These are phyloP conservation scores for Amyelois transitella DNA, from an alignment of 1,140 invertebrate genomes.

Conservation along the genomic window DNA sequence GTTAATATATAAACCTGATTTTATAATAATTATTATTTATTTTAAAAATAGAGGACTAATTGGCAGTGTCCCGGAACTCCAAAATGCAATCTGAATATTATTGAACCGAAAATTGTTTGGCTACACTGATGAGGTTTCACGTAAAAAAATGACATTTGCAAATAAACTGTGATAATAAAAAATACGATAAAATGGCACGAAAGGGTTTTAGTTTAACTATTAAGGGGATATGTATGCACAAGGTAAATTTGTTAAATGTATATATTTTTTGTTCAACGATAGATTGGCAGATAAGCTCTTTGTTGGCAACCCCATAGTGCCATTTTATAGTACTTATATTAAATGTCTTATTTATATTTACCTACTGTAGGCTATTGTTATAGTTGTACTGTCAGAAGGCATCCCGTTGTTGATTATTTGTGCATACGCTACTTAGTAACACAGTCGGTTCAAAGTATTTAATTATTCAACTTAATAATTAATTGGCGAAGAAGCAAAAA, in stretches of 20 bases:
- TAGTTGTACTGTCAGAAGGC: slow-evolving; percentile 72
- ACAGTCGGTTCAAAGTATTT: slow-evolving; percentile 62
- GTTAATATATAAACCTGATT: background rate
- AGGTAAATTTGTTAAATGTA: background rate
- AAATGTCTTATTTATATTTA: slow-evolving; percentile 50
- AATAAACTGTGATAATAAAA: slow-evolving; percentile 18
- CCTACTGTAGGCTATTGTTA: slow-evolving; percentile 63
- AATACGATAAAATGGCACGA: slow-evolving; percentile 14
- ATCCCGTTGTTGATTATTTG: slow-evolving; percentile 63
- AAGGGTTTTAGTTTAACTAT: background rate
- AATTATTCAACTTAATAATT: slow-evolving; percentile 55
- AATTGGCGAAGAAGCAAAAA: slow-evolving; percentile 58
- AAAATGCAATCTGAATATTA: background rate
- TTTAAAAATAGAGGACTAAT: background rate
- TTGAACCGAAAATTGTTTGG: background rate
- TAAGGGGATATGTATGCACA: background rate
- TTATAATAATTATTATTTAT: background rate
- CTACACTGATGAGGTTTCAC: background rate
- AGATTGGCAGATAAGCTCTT: background rate
- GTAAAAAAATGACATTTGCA: slow-evolving; percentile 9
- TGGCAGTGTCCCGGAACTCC: background rate
- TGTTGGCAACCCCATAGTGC: slow-evolving; percentile 23
- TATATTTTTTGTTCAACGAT: background rate
- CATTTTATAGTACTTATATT: slow-evolving; percentile 33
- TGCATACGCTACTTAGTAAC: slow-evolving; percentile 66